Base-by-base conservation (phyloP, 2,888 invertebrate genomes). In the Phoronis australis region DNA sequence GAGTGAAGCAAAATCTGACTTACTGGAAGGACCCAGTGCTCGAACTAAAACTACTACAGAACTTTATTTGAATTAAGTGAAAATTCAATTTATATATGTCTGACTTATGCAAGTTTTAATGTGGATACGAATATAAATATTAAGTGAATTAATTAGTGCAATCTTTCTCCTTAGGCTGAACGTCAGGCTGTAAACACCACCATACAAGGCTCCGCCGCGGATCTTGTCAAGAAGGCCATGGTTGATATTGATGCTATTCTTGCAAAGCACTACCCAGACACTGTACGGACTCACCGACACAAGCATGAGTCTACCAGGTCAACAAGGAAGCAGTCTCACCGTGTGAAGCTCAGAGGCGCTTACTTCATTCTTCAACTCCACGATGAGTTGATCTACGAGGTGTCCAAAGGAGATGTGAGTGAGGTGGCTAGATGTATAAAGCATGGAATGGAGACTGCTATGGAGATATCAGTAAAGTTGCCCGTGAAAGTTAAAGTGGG, bases 141-240 rank as follows among this genome's bases (percentile, higher is more conserved):
- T n/a, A n/a, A n/a, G n/a, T n/a, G n/a, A n/a, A n/a, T n/a, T n/a
- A n/a, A n/a, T n/a, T n/a, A n/a, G n/a, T n/a, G n/a, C n/a, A n/a
- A n/a, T n/a, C n/a, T n/a, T n/a, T n/a, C n/a, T n/a, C 45, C 37
- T 4, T 85, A 91, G 80, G 89, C 92, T 0, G 93, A 94, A 77
- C 82, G 97, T n/a, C 95, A 96, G 81, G 94, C 95, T 15, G 84
- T 99, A 0, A 99, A 99, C 76, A 90, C 95, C 1, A 87, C 86
- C 15, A 87, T 99, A 45, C 97, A 99, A 79, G 97, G 96, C 0
- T 93, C 96, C 0, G 97, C 96, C 0, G 92, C 96, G 0, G 97
- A 99, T 77, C 85, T 99, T 40, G 87, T 90, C 0, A 99, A 99
- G 77, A 84, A 82, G 49, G 93, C 95, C 1, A 90, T 96, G 85